Evolutionary conservation across 2,888 invertebrate species (phyloP), one percentile per base, ranked within the genome.

Genomic region (Diadegma fenestrale): DNA sequence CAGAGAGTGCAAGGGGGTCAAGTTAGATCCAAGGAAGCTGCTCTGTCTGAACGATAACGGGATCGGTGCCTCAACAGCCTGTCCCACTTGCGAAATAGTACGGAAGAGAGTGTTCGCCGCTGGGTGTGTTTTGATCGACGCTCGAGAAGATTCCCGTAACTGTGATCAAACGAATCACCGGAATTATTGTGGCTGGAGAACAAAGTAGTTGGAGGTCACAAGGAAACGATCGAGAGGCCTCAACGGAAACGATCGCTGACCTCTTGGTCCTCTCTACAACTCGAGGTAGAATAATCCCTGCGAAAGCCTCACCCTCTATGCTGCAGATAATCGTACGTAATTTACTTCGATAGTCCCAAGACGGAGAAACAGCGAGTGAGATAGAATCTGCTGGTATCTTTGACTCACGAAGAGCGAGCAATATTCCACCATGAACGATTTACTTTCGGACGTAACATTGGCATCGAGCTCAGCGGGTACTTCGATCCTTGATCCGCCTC

Each of bases 401-500:
- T 58, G 61, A 12, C 69, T 41, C 37, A 54, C 63, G 72, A 63
- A 76, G 51, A 69, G 73, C 33, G 63, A 61, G 45, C 48, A 45
- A 64, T 45, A 75, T 78, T 75, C 75, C 48, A 72, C 76, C 79
- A 85, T 85, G 85, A 85, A 77, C 85, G 85, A 85, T 85, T 73
- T 80, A 85, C 82, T 82, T 85, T 71, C 58, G 66, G 75, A 48
- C 37, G 82, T 66, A 69, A 79, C 33, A 66, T 75, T 75, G 64
- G 64, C 54, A 76, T 83, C 82, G 72, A 80, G 63, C 45, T 61
- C 83, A 72, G 75, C 71, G 79, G 85, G 75, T 79, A 76, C 79
- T 66, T 85, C 82, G 48, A 82, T 85, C 48, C 76, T 85, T 61
- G 85, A 85, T 80, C 85, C 85, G 71, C 85, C 85, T 76, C 85